phyloP scores from a whole-genome alignment of 2,888 invertebrate genomes.

The Patella caerulea region DNA sequence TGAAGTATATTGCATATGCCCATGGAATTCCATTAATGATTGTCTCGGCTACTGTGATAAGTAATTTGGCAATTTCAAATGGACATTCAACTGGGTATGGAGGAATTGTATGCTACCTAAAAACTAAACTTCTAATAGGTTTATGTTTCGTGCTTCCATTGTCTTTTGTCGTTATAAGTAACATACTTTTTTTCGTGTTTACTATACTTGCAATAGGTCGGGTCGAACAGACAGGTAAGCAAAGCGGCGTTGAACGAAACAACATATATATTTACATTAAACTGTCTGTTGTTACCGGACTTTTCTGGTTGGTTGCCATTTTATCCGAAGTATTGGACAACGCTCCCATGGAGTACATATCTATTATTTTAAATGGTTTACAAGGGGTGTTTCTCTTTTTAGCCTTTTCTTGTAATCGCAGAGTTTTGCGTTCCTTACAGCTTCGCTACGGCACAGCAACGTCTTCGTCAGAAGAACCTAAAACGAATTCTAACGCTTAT shows the following conservation, averaged over 20 bases:
- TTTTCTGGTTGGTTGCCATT: constrained; percentile 54
- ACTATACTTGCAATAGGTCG: constrained; percentile 40
- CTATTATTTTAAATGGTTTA: constrained; percentile 44
- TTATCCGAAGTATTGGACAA: constrained; percentile 44
- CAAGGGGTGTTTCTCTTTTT: constrained; percentile 54
- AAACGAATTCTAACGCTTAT: too few species aligned
- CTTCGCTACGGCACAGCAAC: too few species aligned
- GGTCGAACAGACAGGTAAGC: constrained; percentile 15
- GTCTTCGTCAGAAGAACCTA: too few species aligned
- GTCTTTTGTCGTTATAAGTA: constrained; percentile 37
- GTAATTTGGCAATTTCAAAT: constrained; percentile 10
- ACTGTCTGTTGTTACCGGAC: constrained; percentile 50
- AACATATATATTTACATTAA: constrained; percentile 47
- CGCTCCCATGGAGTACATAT: constrained; percentile 42
- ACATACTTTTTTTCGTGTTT: constrained; percentile 41
- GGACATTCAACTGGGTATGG: constrained; percentile 35
- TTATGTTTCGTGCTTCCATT: constrained; percentile 47
- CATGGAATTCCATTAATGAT: constrained; percentile 3
- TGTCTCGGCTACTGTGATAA: constrained; percentile 8
- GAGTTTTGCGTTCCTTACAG: constrained; percentile 28
- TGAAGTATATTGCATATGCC: constrained; percentile 20
- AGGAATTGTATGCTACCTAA: constrained; percentile 36
- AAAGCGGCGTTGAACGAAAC: constrained; percentile 32
- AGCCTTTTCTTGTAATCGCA: constrained; percentile 44
- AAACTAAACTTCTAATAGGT: constrained; percentile 22